Percentiles rank a stretch among this genome's conserved stretches.
These are phyloP conservation scores for Drosophila hawaiiensis DNA, from an alignment of 2,888 invertebrate species.

Conservation along the genomic window DNA sequence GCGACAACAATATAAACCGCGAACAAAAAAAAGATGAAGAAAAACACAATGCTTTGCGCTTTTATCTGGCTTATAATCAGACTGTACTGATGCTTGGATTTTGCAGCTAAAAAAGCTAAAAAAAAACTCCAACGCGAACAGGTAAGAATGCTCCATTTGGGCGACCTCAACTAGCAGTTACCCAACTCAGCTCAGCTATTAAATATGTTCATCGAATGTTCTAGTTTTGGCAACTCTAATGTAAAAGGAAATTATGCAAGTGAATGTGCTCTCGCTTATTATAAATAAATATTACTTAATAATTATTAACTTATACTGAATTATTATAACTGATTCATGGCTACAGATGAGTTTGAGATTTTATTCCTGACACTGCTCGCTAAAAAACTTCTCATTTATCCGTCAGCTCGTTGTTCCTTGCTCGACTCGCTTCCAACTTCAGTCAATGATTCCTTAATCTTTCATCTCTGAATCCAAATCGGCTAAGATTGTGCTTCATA, in stretches of 20 bases:
- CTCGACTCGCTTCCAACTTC: background rate
- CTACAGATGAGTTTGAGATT: background rate
- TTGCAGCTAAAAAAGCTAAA: background rate
- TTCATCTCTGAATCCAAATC: background rate
- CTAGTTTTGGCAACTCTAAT: background rate
- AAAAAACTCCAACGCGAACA: background rate
- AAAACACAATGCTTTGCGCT: constrained; percentile 56
- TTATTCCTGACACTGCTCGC: background rate
- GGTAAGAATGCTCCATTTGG: background rate
- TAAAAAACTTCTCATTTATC: background rate
- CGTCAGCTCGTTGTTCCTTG: background rate
- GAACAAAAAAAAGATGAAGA: constrained; percentile 36
- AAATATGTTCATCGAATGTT: background rate
- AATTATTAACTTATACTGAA: too few relatives aligned
- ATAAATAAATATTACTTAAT: too few relatives aligned
- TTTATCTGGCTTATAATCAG: constrained; percentile 21
- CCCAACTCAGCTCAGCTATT: background rate
- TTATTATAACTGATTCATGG: background rate
- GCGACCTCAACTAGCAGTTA: background rate
- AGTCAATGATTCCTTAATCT: background rate
- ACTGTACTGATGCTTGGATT: background rate
- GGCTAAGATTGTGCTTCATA: too few relatives aligned
- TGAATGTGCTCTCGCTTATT: background rate
- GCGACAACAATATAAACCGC: constrained; percentile 14
- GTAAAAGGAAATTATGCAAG: background rate